These are phyloP conservation scores for Puffinus mauretanicus DNA, from an alignment of 2,113 vertebrate species.

Conservation along the genomic window DNA sequence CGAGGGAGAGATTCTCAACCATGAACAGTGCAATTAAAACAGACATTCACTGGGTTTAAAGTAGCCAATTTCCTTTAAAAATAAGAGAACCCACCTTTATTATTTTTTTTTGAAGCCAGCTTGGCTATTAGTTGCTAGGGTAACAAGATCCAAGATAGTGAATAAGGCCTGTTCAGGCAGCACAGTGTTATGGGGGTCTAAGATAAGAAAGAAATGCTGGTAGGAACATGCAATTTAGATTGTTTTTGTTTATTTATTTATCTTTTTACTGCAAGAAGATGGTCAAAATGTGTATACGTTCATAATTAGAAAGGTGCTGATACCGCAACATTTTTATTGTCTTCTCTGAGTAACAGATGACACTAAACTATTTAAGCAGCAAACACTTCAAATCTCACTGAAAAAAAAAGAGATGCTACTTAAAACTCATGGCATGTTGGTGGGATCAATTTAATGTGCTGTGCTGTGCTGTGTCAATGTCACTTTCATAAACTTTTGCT, in stretches of 20 bases:
- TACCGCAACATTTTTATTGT: neutral
- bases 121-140: conserved; percentile 76
- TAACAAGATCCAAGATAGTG: conserved; percentile 60
- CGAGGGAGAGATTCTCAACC: conserved; percentile 17
- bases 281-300: neutral
- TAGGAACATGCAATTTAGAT: neutral
- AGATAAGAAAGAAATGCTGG: neutral
- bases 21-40: conserved; percentile 66
- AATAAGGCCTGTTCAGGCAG: conserved; percentile 5
- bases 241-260: neutral
- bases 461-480: conserved; percentile 37
- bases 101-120: conserved; percentile 46
- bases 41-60: conserved; percentile 51
- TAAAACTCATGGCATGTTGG: neutral
- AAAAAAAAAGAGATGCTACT: neutral
- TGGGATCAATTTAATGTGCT: conserved; percentile 20
- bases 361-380: neutral
- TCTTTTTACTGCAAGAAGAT: neutral
- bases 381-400: neutral
- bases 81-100: conserved; percentile 53
- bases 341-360: neutral
- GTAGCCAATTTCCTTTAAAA: conserved; percentile 72
- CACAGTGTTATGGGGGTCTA: neutral
- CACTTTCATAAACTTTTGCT: conserved; percentile 31
- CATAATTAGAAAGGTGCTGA: neutral